Base-by-base conservation (phyloP, 2,113 vertebrate genomes). In the Paramisgurnus dabryanus region DNA sequence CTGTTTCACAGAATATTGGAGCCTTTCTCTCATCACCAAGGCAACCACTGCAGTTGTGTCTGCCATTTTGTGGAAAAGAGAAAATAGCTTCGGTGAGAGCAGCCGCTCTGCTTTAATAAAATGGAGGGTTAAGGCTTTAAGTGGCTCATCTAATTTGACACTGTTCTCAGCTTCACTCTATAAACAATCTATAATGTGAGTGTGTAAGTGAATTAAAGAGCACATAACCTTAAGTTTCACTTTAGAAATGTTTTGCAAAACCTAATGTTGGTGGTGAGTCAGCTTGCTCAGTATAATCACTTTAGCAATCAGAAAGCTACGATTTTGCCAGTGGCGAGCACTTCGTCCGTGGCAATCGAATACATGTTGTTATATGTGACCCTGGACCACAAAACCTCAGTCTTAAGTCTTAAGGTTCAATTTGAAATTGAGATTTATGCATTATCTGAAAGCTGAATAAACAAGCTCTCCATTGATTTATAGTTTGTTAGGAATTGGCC, bases 31-130 rank as follows among this genome's bases (percentile, higher is more conserved):
- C 57, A 78, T 87, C 75, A 63, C 84, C 82, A 76, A 75, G 86
- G 84, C 82, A 87, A 87, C 86, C 63, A 18, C 49, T 81, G 74
- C 86, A 85, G 82, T 64, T 47, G 80, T 67, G 40, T 49, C 82
- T 4, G 82, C 82, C 86, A 87, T 87, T 87, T 87, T 82, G 71
- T 81, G 78, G 41, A 27, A 77, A 27, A 80, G 49, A 75, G 66
- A 47, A 69, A 60, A 55, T 7, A 5, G 64, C 55, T 76, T 72
- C 41, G 18, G 22, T 60, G 58, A 58, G 18, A 63, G 69, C 58
- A 55, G 82, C 55, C 17, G n/a, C 43, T 64, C 78, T 76, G n/a
- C 41, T 18, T 63, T 74, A 66, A 86, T 73, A 55, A 84, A 82
- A 86, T 84, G 85, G 83, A 82, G 65, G 74, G 47, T 77, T 77